Evolutionary conservation across 2,797 vertebrate genomes (phyloP), one percentile per base, ranked within the genome.

Genomic region (Pitangus sulphuratus): DNA sequence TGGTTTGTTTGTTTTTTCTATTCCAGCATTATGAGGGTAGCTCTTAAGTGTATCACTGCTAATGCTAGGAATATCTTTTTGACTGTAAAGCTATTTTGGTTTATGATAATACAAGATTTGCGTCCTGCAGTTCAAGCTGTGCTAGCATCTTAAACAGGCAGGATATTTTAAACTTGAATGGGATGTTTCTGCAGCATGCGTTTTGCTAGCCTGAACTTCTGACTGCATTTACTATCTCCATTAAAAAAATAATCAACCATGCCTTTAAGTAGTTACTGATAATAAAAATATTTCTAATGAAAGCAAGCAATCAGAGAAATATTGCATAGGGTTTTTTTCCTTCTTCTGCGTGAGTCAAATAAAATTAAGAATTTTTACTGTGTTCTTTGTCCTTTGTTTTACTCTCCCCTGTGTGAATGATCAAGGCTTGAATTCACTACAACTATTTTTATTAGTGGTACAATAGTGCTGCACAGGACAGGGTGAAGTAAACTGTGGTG

Each of bases 361-460:
- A 62, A 84, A 93, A 21, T 17, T 2, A 24, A 26, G 53, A 37
- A 2, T 20, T 91, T 83, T 88, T 78, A 12, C 1, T 0, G 4
- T 17, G 7, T 22, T 62, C 15, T 64, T 80, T 65, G 47, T 35
- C 21, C 20, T 44, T 40, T 14, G 1, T 65, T 68, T 81, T 45
- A 13, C 11, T 86, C 17, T 7, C 2, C 62, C 31, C 18, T 15
- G 12, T 60, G 44, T 68, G 56, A 33, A 13, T 33, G 50, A 30
- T 11, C 42, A 50, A 18, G 20, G 44, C 37, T 7, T 9, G 11
- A 69, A 10, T 47, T 54, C 19, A 8, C 3, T 4, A 12, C 60
- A 12, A 20, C 2, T 4, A 1, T 16, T 0, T 39, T 26, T 31
- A 15, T 10, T 65, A 3, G 17, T 9, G 19, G 6, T 6, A 2